Percentiles rank a stretch among this genome's conserved stretches.
Evolutionary conservation across 2,113 vertebrate species (phyloP).

Genomic region (Albula glossodonta): DNA sequence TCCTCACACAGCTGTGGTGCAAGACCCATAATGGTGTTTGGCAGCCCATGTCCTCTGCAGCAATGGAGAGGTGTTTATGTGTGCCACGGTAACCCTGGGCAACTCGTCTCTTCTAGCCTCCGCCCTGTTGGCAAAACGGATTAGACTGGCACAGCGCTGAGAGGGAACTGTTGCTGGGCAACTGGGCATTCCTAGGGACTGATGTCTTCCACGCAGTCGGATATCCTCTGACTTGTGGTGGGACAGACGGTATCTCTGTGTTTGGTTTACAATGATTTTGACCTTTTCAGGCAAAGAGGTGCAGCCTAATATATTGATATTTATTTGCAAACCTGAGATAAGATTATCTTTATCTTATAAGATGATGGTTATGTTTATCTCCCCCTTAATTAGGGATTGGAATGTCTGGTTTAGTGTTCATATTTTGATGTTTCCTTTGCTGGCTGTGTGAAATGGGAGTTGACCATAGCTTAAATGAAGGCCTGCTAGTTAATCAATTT

Average conservation of each 20-base stretch:
- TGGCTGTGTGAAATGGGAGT: constrained; percentile 1
- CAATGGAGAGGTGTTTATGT: neutral
- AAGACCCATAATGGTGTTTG: neutral
- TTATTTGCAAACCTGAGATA: neutral
- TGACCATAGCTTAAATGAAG: neutral
- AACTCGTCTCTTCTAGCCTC: constrained; percentile 27
- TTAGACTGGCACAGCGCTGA: constrained; percentile 19
- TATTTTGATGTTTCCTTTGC: constrained; percentile 18
- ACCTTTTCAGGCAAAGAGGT: neutral
- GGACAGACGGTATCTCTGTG: neutral
- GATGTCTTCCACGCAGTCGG: constrained; percentile 24
- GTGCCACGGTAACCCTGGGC: constrained; percentile 16
- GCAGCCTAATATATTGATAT: neutral
- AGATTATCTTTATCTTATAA: neutral
- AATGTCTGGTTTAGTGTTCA: constrained; percentile 31
- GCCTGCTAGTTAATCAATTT: neutral
- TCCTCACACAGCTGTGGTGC: neutral
- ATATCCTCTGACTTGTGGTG: constrained; percentile 1
- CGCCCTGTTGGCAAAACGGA: constrained; percentile 39
- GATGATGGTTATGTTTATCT: neutral
- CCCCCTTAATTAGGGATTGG: constrained; percentile 26
- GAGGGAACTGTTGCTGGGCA: constrained; percentile 48
- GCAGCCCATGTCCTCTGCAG: neutral
- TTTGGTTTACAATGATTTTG: neutral
- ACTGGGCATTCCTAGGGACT: constrained; percentile 44